Base-by-base conservation (phyloP, 1,140 invertebrate genomes). In the Acromyrmex heyeri region DNA sequence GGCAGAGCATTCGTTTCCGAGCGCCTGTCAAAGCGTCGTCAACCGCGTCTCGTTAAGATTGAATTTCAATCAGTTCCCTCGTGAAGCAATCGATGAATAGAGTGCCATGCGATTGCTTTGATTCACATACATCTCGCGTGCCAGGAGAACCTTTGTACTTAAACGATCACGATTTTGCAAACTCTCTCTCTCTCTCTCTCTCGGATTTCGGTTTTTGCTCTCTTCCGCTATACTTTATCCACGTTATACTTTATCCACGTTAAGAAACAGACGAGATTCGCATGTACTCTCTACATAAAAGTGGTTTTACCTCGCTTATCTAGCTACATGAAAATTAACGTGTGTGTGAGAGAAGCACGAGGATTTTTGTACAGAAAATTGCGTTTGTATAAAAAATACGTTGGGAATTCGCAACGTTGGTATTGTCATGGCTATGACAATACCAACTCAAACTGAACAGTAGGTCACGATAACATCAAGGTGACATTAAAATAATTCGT, bases 41-140 rank as follows among this genome's bases (percentile, higher is more conserved):
- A 64, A 64, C 21, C 73, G 30, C 38, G 34, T 78, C 82, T 85
- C 73, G 73, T 85, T 85, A 75, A 38, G 72, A 57, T 82, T 44
- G 70, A 87, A 88, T 87, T 82, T 55, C 34, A 61, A 53, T 70
- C 61, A 67, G 55, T 55, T 77, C 4, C 50, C n/a, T 50, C 27
- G 10, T 50, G 59, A 82, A 85, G 57, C 70, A 27, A 21, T 24
- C 48, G 30, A 12, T 59, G 38, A n/a, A 48, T 24, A 30, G 30
- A 65, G 10, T 61, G 12, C 12, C 18, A 21, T 8, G 82, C 44
- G 61, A 53, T 53, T 78, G 30, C 61, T 78, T 78, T 77, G 82
- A 85, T 85, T 85, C 27, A 53, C n/a, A 27, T 27, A 10, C 24
- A 38, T 27, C 50, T 64, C 73, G 61, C 30, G 70, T 64, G 61